These are phyloP conservation scores for Myanophis thanlyinensis DNA, from an alignment of 2,113 vertebrate genomes.

Conservation along the genomic window DNA sequence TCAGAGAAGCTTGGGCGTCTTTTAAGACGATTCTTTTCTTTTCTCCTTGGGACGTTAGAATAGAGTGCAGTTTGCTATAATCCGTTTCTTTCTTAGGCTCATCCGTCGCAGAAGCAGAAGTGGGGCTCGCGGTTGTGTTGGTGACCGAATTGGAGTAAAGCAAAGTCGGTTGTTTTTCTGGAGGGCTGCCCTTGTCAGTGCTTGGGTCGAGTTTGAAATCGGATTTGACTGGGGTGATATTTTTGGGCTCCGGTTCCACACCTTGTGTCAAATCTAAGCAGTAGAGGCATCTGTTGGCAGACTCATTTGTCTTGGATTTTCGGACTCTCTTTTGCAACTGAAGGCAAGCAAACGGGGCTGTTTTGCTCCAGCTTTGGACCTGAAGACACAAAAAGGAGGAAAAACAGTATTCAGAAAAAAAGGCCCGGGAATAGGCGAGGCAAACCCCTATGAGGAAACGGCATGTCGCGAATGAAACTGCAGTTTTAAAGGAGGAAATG, in stretches of 20 bases:
- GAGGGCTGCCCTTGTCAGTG: neutral
- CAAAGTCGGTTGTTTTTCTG: constrained; percentile 31
- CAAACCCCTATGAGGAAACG: neutral
- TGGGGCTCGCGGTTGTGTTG: neutral
- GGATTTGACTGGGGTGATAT: constrained; percentile 5
- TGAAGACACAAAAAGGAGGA: constrained; percentile 46
- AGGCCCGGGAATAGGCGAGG: too few species aligned
- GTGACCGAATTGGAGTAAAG: neutral
- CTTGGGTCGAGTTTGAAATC: neutral
- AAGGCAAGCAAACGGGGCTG: constrained; percentile 66
- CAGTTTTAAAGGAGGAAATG: neutral
- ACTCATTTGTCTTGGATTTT: constrained; percentile 55
- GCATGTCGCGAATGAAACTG: neutral
- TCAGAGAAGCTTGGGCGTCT: neutral
- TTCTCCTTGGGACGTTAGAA: constrained; percentile 13
- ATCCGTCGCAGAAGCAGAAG: neutral
- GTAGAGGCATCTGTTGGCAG: constrained; percentile 50
- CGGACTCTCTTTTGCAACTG: constrained; percentile 65
- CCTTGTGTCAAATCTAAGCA: constrained; percentile 50
- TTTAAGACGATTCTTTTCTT: constrained; percentile 11
- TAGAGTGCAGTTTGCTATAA: constrained; percentile 20
- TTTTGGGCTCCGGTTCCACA: constrained; percentile 19
- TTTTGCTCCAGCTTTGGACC: constrained; percentile 78
- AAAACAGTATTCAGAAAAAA: neutral
- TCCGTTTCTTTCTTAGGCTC: constrained; percentile 24